Percentiles rank a stretch among this genome's conserved stretches.
Evolutionary conservation across 1,140 invertebrate species (phyloP).

Genomic region (Micrasema longulum): DNA sequence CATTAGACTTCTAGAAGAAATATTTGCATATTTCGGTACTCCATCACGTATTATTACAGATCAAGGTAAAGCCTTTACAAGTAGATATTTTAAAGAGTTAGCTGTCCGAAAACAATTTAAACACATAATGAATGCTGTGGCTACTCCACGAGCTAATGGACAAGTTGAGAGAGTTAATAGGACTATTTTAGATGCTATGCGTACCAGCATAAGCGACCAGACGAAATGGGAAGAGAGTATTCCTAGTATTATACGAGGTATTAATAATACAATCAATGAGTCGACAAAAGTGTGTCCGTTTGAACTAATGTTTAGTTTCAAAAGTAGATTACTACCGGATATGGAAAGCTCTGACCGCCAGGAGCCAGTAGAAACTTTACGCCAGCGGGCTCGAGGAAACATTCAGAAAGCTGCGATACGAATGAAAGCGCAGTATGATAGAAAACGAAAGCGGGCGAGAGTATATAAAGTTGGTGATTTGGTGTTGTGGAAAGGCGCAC

Average conservation of each 20-base stretch:
- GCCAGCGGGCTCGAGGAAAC: too few relatives aligned
- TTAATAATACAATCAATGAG: not conserved
- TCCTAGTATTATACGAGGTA: not conserved
- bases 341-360: too few relatives aligned
- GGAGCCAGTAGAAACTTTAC: too few relatives aligned
- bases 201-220: too few relatives aligned
- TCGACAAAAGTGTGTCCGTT: not conserved
- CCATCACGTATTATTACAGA: not conserved
- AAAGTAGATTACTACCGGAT: not conserved
- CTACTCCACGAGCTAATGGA: too few relatives aligned
- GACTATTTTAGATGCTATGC: too few relatives aligned
- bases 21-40: not conserved
- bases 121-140: too few relatives aligned
- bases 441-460: not conserved
- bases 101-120: too few relatives aligned
- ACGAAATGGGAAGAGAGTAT: not conserved
- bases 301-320: slow-evolving; percentile 1
- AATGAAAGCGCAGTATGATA: not conserved
- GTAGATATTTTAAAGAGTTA: slow-evolving; percentile 2
- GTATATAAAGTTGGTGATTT: not conserved
- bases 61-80: not conserved
- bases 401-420: not conserved
- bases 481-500: not conserved
- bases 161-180: too few relatives aligned
- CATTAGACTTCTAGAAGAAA: too few relatives aligned